Evolutionary conservation across 2,797 vertebrate species (phyloP), one percentile per base, ranked within the genome.

Genomic region (Silurus lanzhouensis): DNA sequence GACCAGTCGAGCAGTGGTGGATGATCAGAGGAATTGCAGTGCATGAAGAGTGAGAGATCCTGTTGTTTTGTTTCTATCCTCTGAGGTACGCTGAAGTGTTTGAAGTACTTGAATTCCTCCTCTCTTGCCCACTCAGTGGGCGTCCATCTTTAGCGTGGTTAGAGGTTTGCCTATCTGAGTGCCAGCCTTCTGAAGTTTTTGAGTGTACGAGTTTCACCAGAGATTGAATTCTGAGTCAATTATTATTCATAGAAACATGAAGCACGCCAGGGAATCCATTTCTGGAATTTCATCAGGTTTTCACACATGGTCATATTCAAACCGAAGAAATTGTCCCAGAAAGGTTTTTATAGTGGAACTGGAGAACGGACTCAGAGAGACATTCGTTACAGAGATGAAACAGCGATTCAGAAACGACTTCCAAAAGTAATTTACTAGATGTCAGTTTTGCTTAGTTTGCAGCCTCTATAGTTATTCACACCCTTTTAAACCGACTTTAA

Each of bases 171-270:
- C 67, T 89, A 67, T 58, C 72, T 76, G 87, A 90, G 87, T 84
- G 85, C 79, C 61, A 55, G 72, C 82, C 87, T 85, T 82, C 31
- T 88, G 87, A 81, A 84, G 66, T 90, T 89, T 84, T 92, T 87
- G 55, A 87, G 88, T 87, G 84, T 89, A 88, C 84, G 89, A 91
- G 90, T 88, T 86, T 85, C 76, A 87, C 71, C 75, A 20, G 72
- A 46, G 15, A 25, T 25, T 48, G 80, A 66, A 58, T 46, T 25
- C 19, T 38, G 52, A 25, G 27, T 38, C 58, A 75, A 84, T 27
- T 64, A 10, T 82, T 70, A 77, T 83, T 67, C 71, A 83, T 64
- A 20, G 31, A 8, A 48, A 25, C 46, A 7, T 60, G 76, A 48
- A 75, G 61, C 74, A 70, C 22, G 17, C 0, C 46, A 25, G 27